These are phyloP conservation scores for Rhinolophus ferrumequinum DNA, from an alignment of 2,113 vertebrate genomes.

Conservation along the genomic window DNA sequence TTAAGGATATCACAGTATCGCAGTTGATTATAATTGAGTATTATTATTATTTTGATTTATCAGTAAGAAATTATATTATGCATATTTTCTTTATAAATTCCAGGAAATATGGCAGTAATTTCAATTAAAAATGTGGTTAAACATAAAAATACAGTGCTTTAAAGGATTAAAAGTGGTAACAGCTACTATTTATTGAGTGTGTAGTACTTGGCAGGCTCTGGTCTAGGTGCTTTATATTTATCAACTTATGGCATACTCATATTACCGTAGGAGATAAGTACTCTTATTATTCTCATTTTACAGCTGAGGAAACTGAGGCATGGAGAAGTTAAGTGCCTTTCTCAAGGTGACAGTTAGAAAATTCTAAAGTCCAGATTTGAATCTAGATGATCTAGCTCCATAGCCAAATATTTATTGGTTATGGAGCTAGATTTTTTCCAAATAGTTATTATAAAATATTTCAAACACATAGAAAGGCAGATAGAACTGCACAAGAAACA, in stretches of 20 bases:
- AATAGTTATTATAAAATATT: neutral
- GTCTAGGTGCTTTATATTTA: neutral
- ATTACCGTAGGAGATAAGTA: neutral
- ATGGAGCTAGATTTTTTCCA: neutral
- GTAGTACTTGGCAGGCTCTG: neutral
- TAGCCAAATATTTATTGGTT: neutral
- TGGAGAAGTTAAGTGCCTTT: neutral
- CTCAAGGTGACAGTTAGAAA: neutral
- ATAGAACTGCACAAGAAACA: neutral
- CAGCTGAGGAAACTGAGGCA: neutral
- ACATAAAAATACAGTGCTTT: neutral
- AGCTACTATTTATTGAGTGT: neutral
- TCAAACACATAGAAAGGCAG: neutral
- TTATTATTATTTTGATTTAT: neutral
- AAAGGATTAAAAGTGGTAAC: neutral
- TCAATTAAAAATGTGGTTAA: neutral
- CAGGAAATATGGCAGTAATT: neutral
- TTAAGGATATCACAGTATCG: neutral
- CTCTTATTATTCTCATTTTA: neutral
- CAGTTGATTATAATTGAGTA: neutral
- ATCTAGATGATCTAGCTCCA: neutral
- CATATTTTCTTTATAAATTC: neutral
- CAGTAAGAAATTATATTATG: neutral
- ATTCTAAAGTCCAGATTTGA: neutral
- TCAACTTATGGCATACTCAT: neutral